Evolutionary conservation across 2,888 invertebrate species (phyloP).

Genomic region (Drosophila merina): DNA sequence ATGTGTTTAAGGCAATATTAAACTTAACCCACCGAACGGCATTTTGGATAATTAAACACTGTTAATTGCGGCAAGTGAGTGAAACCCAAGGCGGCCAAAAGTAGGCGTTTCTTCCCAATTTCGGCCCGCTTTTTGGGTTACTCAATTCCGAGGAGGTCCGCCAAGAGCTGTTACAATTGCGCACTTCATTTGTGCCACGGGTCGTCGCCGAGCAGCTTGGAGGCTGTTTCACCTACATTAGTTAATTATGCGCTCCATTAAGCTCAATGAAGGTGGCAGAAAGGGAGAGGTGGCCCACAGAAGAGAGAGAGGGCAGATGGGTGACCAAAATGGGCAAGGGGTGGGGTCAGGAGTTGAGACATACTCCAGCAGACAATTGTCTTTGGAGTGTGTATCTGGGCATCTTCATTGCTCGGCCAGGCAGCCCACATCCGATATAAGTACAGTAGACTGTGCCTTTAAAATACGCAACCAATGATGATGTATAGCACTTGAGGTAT

Average conservation of each 20-base stretch:
- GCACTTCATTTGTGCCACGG: slow-evolving; percentile 64
- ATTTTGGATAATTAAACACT: slow-evolving; percentile 34
- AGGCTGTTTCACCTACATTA: slow-evolving; percentile 61
- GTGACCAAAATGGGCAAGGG: slow-evolving; percentile 12
- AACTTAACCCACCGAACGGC: slow-evolving; percentile 43
- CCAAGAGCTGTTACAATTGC: slow-evolving; percentile 61
- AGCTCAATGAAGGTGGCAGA: slow-evolving; percentile 44
- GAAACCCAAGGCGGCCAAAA: slow-evolving; percentile 18
- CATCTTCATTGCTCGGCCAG: slow-evolving; percentile 14
- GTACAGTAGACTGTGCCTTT: slow-evolving; percentile 57
- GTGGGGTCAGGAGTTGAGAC: slow-evolving; percentile 40
- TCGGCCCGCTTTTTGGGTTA: slow-evolving; percentile 31
- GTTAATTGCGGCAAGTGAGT: slow-evolving; percentile 32
- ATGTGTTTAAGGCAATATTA: slow-evolving; percentile 33
- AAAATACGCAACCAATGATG: not conserved
- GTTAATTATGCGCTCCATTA: slow-evolving; percentile 76
- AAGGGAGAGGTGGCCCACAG: slow-evolving; percentile 5
- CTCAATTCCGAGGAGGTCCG: slow-evolving; percentile 41
- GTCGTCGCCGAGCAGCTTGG: slow-evolving; percentile 54
- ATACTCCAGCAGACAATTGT: slow-evolving; percentile 32
- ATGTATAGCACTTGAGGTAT: not conserved
- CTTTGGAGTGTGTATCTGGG: slow-evolving; percentile 27
- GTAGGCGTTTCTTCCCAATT: slow-evolving; percentile 27
- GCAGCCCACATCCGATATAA: slow-evolving; percentile 32
- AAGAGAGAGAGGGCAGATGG: slow-evolving; percentile 1